These are phyloP conservation scores for Hycleus cichorii DNA, from an alignment of 1,140 invertebrate genomes.

Conservation along the genomic window DNA sequence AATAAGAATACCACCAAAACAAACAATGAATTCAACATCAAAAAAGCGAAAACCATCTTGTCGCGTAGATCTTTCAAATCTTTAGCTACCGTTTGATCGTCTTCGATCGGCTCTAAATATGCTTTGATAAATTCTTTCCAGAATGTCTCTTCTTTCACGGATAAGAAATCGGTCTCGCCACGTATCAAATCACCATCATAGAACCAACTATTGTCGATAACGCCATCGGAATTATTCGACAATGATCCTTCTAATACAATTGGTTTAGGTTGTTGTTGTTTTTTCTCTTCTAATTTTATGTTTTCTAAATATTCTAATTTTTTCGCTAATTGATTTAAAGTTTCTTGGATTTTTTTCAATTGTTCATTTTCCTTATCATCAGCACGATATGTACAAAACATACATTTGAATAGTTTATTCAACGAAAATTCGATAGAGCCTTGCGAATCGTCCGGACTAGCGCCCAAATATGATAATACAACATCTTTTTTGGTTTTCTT, in stretches of 20 bases:
- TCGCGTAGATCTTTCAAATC: conserved; percentile 62
- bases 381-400: conserved; percentile 52
- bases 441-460: conserved; percentile 44
- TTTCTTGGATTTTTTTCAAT: conserved; percentile 45
- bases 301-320: conserved; percentile 18
- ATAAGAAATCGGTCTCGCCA: conserved; percentile 54
- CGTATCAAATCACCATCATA: conserved; percentile 57
- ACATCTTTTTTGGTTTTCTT: conserved; percentile 9
- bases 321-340: conserved; percentile 11
- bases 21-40: conserved; percentile 79
- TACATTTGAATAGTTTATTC: conserved; percentile 54
- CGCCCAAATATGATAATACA: conserved; percentile 23
- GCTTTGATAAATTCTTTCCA: conserved; percentile 66
- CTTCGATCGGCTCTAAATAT: conserved; percentile 64
- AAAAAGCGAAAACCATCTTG: conserved; percentile 68
- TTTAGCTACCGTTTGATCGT: conserved; percentile 43
- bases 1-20: conserved; percentile 72
- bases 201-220: conserved; percentile 50
- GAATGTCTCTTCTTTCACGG: conserved; percentile 57
- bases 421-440: conserved; percentile 55
- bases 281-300: conserved; percentile 1
- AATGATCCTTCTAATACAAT: conserved; percentile 6
- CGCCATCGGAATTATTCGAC: conserved; percentile 22
- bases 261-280: not conserved
- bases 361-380: conserved; percentile 48